Evolutionary conservation across 2,113 vertebrate genomes (phyloP).

Genomic region (Oryzias curvinotus): DNA sequence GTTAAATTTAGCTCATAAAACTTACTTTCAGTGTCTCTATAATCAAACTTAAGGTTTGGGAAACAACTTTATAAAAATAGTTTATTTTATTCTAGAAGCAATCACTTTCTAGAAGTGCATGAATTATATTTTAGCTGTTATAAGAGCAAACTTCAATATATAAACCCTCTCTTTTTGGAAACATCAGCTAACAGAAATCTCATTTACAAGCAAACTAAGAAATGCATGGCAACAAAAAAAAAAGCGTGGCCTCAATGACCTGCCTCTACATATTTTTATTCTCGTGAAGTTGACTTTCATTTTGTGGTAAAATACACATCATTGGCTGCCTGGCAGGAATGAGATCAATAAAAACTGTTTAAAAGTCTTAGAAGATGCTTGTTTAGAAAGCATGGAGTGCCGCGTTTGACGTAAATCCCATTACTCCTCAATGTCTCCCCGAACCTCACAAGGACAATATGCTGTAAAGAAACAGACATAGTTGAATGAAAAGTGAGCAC

Average conservation of each 20-base stretch:
- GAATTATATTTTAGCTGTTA: too few relatives aligned
- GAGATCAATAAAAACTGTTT: slow-evolving; percentile 15
- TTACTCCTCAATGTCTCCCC: not conserved
- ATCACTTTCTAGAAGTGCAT: too few relatives aligned
- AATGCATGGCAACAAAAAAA: slow-evolving; percentile 1
- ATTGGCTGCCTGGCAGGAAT: slow-evolving; percentile 9
- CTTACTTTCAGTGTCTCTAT: too few relatives aligned
- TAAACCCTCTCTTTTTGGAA: not conserved
- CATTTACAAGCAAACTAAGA: slow-evolving; percentile 10
- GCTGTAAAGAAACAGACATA: slow-evolving; percentile 19
- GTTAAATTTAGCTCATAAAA: too few relatives aligned
- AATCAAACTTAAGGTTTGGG: too few relatives aligned
- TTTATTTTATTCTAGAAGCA: too few relatives aligned
- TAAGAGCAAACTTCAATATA: too few relatives aligned
- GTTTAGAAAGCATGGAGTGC: slow-evolving; percentile 14
- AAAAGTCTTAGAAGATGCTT: slow-evolving; percentile 12
- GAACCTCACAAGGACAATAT: slow-evolving; percentile 9
- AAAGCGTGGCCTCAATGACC: slow-evolving; percentile 13
- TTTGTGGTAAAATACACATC: slow-evolving; percentile 24
- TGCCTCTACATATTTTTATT: slow-evolving; percentile 15
- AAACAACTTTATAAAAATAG: too few relatives aligned
- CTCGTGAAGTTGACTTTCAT: slow-evolving; percentile 19
- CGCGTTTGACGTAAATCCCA: slow-evolving; percentile 7
- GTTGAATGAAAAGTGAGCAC: slow-evolving; percentile 25
- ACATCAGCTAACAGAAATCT: not conserved